A percentile compares a stretch with the other conserved stretches of the same genome.
phyloP scores from a whole-genome alignment of 2,113 vertebrate species.

The Corapipo altera region DNA sequence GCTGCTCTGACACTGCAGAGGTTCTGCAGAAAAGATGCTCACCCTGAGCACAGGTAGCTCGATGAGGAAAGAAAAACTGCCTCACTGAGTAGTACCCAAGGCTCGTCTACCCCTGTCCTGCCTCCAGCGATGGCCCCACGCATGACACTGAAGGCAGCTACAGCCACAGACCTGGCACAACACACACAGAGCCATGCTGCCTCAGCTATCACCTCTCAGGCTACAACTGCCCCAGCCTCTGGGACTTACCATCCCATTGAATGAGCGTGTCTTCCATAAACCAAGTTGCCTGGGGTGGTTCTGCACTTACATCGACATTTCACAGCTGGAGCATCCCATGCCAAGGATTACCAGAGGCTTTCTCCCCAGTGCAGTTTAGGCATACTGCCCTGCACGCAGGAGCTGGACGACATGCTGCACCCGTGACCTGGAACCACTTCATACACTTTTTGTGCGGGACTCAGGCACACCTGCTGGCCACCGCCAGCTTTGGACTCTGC shows the following conservation, averaged over 20 bases:
- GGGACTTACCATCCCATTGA: too few species aligned
- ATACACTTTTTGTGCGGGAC: fast-evolving
- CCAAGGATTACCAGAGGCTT: neutral
- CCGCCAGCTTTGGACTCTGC: neutral
- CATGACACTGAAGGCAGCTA: fast-evolving
- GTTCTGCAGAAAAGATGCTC: neutral
- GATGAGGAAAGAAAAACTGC: fast-evolving
- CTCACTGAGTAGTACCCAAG: fast-evolving
- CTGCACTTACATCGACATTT: neutral
- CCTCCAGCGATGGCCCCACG: neutral
- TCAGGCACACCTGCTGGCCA: fast-evolving
- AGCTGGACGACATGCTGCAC: fast-evolving
- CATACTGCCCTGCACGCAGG: fast-evolving
- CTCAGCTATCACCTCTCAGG: neutral
- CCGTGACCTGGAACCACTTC: fast-evolving
- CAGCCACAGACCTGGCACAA: neutral
- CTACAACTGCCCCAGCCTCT: fast-evolving
- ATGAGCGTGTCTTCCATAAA: fast-evolving
- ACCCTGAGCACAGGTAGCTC: fast-evolving
- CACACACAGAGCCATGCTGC: neutral
- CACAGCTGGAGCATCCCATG: fast-evolving
- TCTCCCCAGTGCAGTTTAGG: fast-evolving
- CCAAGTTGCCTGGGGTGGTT: fast-evolving
- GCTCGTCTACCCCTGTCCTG: fast-evolving
- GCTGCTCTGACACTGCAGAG: neutral